Evolutionary conservation across 2,797 vertebrate species (phyloP).

Genomic region (Anas capensis): DNA sequence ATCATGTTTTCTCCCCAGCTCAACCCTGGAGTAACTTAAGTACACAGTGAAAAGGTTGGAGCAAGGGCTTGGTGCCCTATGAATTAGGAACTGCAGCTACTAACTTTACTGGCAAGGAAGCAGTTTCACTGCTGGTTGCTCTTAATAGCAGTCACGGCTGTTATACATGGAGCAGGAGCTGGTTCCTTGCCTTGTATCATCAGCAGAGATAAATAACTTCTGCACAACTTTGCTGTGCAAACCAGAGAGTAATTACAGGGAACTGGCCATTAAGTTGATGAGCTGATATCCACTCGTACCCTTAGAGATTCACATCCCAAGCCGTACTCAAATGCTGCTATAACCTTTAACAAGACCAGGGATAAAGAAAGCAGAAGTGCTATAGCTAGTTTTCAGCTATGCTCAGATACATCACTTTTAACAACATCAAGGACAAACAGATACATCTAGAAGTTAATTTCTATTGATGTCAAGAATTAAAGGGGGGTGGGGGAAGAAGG

Average conservation of each 20-base stretch:
- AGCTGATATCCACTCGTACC: not conserved
- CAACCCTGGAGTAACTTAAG: fast-evolving
- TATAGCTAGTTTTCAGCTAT: not conserved
- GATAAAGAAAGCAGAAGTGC: not conserved
- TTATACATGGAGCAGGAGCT: not conserved
- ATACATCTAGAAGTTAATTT: not conserved
- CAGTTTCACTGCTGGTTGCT: not conserved
- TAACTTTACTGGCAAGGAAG: not conserved
- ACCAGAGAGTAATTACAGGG: not conserved
- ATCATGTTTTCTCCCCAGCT: not conserved
- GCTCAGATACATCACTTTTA: not conserved
- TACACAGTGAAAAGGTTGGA: not conserved
- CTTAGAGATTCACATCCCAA: fast-evolving
- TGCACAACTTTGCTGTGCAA: not conserved
- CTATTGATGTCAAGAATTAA: not conserved
- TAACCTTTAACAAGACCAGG: fast-evolving
- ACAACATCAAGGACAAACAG: not conserved
- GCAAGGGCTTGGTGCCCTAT: not conserved
- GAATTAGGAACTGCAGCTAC: not conserved
- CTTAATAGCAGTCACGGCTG: not conserved
- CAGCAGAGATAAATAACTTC: constrained; percentile 14
- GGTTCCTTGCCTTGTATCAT: not conserved
- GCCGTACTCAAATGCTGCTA: fast-evolving
- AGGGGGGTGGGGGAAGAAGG: no score
- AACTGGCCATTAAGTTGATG: not conserved